Percentiles rank a stretch among this genome's conserved stretches.
These are phyloP conservation scores for Abrostola triplasia DNA, from an alignment of 2,888 invertebrate genomes.

Conservation along the genomic window DNA sequence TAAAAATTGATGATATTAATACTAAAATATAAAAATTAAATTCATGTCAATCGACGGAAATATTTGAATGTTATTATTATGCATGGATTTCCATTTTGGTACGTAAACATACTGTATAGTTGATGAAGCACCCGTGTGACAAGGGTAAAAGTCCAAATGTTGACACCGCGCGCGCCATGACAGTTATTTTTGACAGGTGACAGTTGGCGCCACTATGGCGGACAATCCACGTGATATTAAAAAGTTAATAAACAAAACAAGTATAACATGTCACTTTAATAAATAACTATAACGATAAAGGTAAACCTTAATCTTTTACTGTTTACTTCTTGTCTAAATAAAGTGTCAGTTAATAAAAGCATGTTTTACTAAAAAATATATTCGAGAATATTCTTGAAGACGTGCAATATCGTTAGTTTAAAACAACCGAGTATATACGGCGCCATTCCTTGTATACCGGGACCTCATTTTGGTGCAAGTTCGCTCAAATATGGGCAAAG, in stretches of 20 bases:
- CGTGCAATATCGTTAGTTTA: constrained; percentile 50
- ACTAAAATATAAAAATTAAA: too few relatives aligned
- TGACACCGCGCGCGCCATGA: constrained; percentile 54
- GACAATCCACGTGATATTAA: constrained; percentile 17
- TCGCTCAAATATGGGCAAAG: constrained; percentile 59
- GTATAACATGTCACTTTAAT: neutral
- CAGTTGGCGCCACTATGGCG: constrained; percentile 57
- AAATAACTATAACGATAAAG: too few relatives aligned
- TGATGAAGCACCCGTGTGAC: constrained; percentile 50
- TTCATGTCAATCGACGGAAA: neutral
- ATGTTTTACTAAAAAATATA: constrained; percentile 14
- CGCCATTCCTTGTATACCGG: constrained; percentile 40
- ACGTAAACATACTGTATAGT: constrained; percentile 53
- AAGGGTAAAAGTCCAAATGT: constrained; percentile 62
- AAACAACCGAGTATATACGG: constrained; percentile 42
- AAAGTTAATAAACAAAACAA: constrained; percentile 1
- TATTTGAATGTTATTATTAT: constrained; percentile 18
- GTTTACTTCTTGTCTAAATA: neutral
- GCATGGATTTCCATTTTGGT: constrained; percentile 48
- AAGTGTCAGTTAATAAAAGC: neutral
- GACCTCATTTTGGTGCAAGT: constrained; percentile 55
- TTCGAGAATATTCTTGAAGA: constrained; percentile 37
- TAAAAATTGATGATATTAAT: too few relatives aligned
- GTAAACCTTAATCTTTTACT: neutral
- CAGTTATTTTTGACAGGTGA: constrained; percentile 63